Conservation (phyloP, 2,888 invertebrate genomes). For the Trypoxylon attenuatum region DNA sequence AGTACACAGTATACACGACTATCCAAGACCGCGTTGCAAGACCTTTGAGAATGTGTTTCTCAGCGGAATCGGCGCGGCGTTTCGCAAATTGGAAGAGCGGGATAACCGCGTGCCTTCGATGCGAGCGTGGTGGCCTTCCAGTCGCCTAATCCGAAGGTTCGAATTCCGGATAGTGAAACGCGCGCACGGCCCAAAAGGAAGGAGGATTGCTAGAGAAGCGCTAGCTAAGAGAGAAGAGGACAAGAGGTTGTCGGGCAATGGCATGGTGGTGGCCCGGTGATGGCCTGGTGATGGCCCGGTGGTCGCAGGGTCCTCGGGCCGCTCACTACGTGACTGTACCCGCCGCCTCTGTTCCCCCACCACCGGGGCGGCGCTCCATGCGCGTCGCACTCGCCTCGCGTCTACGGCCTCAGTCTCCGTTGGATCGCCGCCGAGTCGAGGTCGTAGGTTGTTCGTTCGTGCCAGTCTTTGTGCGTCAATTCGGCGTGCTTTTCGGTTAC, state of each 20-base stretch:
- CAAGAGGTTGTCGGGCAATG: not conserved
- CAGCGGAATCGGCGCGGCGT: too few relatives aligned
- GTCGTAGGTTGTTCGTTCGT: constrained; percentile 23
- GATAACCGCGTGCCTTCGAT: too few relatives aligned
- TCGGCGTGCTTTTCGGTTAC: constrained; percentile 38
- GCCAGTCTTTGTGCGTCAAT: constrained; percentile 26
- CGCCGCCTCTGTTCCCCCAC: constrained; percentile 25
- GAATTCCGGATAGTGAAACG: not conserved
- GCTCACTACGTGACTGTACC: constrained; percentile 34
- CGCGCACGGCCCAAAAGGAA: not conserved
- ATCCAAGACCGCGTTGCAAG: too few relatives aligned
- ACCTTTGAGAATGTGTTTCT: too few relatives aligned
- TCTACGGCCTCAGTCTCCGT: constrained; percentile 67
- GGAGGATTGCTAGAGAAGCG: too few relatives aligned
- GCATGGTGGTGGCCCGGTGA: constrained; percentile 17
- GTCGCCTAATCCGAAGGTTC: too few relatives aligned
- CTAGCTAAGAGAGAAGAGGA: not conserved
- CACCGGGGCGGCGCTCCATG: constrained; percentile 57
- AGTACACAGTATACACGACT: too few relatives aligned
- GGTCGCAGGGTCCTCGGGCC: constrained; percentile 35
- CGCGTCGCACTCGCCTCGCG: constrained; percentile 60
- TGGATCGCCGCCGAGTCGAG: constrained; percentile 69
- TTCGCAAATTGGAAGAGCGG: too few relatives aligned
- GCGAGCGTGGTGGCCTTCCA: too few relatives aligned
- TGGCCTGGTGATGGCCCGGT: constrained; percentile 20